Evolutionary conservation across 2,888 invertebrate genomes (phyloP).

Genomic region (Scrobipalpa costella): DNA sequence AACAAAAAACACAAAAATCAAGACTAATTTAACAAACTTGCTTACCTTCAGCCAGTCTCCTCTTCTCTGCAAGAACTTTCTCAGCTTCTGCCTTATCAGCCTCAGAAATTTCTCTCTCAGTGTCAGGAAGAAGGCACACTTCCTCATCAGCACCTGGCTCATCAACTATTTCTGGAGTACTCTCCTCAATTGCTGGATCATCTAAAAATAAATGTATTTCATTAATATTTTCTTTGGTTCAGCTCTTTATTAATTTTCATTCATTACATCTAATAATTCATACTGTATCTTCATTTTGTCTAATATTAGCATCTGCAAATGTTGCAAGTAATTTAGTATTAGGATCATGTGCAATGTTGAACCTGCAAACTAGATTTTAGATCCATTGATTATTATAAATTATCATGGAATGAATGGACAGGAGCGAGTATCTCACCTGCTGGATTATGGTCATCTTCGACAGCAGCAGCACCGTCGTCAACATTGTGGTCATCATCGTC

Average conservation of each 20-base stretch:
- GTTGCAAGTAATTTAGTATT: too few species aligned
- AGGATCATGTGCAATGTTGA: too few species aligned
- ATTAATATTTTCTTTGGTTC: neutral
- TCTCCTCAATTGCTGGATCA: conserved; percentile 42
- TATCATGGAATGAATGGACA: too few species aligned
- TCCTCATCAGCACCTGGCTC: conserved; percentile 85
- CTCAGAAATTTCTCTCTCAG: conserved; percentile 84
- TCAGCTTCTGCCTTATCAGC: conserved; percentile 84
- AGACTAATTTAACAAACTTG: neutral
- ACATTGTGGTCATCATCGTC: conserved; percentile 47
- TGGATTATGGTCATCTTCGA: conserved; percentile 38
- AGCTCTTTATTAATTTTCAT: neutral
- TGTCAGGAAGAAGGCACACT: conserved; percentile 85
- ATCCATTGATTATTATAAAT: too few species aligned
- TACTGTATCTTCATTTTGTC: too few species aligned
- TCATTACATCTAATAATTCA: too few species aligned
- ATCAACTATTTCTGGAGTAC: conserved; percentile 63
- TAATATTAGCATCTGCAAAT: too few species aligned
- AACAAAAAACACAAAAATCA: too few species aligned
- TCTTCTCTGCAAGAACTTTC: conserved; percentile 70
- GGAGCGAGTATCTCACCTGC: conserved; percentile 35
- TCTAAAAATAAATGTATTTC: conserved; percentile 32
- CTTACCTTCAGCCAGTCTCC: conserved; percentile 64
- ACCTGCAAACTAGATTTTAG: too few species aligned
- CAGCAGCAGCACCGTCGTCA: conserved; percentile 55